These are phyloP conservation scores for Trematocara macrostoma DNA, from an alignment of 2,113 vertebrate genomes.

Conservation along the genomic window DNA sequence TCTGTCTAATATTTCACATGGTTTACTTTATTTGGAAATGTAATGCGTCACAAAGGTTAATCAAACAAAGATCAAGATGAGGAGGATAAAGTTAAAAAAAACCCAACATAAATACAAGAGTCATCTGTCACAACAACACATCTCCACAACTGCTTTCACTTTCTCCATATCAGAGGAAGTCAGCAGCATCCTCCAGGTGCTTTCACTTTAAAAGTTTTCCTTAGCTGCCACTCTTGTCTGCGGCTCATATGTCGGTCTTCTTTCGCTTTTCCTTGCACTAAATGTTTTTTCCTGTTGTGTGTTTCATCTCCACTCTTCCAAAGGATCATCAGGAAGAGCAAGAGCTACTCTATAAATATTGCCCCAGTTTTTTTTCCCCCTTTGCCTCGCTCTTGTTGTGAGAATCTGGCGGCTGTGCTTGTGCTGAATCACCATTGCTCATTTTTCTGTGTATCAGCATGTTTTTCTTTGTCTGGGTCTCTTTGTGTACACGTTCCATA, in stretches of 20 bases:
- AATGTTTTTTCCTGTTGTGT: neutral
- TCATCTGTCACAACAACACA: neutral
- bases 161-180: neutral
- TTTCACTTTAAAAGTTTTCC: neutral
- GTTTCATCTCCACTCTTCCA: neutral
- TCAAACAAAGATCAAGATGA: neutral
- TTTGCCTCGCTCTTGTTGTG: neutral
- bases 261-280: neutral
- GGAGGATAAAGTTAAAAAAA: neutral
- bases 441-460: constrained; percentile 4
- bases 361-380: constrained; percentile 42
- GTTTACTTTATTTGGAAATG: constrained; percentile 26
- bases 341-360: constrained; percentile 66
- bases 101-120: fast-evolving
- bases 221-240: neutral
- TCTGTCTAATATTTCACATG: neutral
- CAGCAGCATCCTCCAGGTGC: neutral
- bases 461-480: neutral
- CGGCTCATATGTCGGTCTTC: neutral
- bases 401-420: neutral
- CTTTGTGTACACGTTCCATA: neutral
- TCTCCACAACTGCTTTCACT: neutral
- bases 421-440: constrained; percentile 48
- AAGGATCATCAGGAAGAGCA: constrained; percentile 27
- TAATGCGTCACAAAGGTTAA: neutral